These are phyloP conservation scores for Dermolepida albohirtum DNA, from an alignment of 2,888 invertebrate genomes.

Conservation along the genomic window DNA sequence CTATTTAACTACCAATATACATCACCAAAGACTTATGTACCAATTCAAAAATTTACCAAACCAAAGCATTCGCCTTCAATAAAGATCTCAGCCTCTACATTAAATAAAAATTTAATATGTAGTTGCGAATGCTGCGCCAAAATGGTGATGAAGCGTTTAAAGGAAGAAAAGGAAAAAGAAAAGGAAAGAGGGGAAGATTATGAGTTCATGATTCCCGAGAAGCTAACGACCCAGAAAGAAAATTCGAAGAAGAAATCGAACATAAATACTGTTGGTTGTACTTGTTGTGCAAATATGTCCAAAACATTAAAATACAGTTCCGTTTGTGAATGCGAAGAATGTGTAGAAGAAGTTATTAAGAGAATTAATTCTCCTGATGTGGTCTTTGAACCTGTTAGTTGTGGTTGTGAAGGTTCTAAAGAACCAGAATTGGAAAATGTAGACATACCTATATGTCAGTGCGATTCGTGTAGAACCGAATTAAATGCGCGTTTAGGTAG, in stretches of 20 bases:
- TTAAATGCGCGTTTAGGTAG: not conserved
- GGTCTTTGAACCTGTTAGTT: conserved; percentile 13
- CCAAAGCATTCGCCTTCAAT: not conserved
- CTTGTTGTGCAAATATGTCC: not conserved
- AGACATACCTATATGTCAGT: conserved; percentile 18
- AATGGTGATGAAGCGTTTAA: conserved; percentile 7
- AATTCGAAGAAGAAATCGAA: not conserved
- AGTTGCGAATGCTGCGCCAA: conserved; percentile 1
- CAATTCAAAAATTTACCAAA: not conserved
- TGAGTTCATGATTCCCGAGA: conserved; percentile 19
- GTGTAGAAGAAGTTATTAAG: conserved; percentile 19
- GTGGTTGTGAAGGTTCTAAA: conserved; percentile 5
- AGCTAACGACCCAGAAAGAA: not conserved
- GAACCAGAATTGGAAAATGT: not conserved
- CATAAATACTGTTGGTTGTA: not conserved
- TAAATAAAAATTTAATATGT: conserved; percentile 7
- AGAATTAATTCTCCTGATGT: conserved; percentile 16
- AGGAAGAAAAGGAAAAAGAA: conserved; percentile 10
- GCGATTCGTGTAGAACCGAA: conserved; percentile 8
- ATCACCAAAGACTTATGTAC: not conserved
- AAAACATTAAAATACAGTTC: not conserved
- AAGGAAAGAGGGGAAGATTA: not conserved
- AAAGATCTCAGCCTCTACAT: not conserved
- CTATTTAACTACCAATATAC: conserved; percentile 14
- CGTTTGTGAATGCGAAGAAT: conserved; percentile 20